Conservation (phyloP, 2,888 invertebrate genomes). For the Pachliopta kotzebuea region DNA sequence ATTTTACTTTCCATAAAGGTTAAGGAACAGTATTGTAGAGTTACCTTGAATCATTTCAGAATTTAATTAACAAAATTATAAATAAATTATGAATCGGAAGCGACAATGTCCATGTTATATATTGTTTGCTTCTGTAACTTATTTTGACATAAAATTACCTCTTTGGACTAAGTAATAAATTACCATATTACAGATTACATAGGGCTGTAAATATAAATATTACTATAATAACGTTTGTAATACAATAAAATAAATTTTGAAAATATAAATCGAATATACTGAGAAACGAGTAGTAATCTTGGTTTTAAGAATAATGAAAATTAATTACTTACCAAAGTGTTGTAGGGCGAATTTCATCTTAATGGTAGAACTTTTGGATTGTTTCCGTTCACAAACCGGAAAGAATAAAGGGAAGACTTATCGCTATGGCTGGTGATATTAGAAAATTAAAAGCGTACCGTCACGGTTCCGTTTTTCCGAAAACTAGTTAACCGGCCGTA, state of each 20-base stretch:
- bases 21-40: too few relatives aligned
- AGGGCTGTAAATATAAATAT: background rate
- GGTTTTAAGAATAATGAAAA: constrained; percentile 16
- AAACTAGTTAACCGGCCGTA: constrained; percentile 69
- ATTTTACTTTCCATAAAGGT: too few relatives aligned
- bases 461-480: constrained; percentile 62
- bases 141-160: background rate
- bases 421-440: constrained; percentile 71
- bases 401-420: constrained; percentile 48
- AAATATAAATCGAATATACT: background rate
- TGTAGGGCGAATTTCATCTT: constrained; percentile 23
- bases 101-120: background rate
- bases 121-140: background rate
- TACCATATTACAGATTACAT: background rate
- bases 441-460: constrained; percentile 75
- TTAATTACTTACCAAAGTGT: constrained; percentile 20
- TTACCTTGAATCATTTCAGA: too few relatives aligned
- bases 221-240: background rate
- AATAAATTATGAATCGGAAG: background rate
- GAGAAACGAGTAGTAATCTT: background rate
- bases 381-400: constrained; percentile 24
- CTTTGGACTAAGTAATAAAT: background rate
- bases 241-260: background rate
- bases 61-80: too few relatives aligned
- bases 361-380: constrained; percentile 28